phyloP scores from a whole-genome alignment of 2,797 vertebrate species.

The Discoglossus pictus region DNA sequence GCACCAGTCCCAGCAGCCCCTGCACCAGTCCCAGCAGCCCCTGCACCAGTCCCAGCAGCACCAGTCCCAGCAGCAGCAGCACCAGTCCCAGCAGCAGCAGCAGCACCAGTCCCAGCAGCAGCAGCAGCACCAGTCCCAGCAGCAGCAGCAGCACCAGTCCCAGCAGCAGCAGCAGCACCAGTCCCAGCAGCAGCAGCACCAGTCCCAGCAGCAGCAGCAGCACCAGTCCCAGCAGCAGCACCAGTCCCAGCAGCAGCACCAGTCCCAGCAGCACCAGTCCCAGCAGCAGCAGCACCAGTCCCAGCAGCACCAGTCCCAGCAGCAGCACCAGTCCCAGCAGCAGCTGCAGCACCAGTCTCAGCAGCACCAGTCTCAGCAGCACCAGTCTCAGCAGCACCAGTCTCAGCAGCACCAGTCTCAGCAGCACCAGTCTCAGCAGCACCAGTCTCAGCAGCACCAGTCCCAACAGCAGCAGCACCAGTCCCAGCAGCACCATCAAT shows the following conservation, averaged over 20 bases:
- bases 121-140: slow-evolving; percentile 53
- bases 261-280: neutral
- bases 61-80: slow-evolving; percentile 75
- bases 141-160: slow-evolving; percentile 53
- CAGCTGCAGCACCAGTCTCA: no score
- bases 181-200: slow-evolving; percentile 52
- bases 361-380: no score
- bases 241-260: slow-evolving; percentile 13
- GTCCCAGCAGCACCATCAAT: no score
- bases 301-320: slow-evolving; percentile 42
- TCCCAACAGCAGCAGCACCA: no score
- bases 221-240: slow-evolving; percentile 49
- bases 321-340: no score
- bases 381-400: no score
- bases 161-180: slow-evolving; percentile 21
- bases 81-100: slow-evolving; percentile 70
- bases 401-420: no score
- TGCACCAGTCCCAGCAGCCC: slow-evolving; percentile 50
- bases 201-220: slow-evolving; percentile 52
- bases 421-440: no score
- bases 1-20: slow-evolving; percentile 32
- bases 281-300: neutral
- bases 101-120: slow-evolving; percentile 65
- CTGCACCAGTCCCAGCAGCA: slow-evolving; percentile 57
- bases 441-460: no score